These are phyloP conservation scores for Cataglyphis livida DNA, from an alignment of 2,888 invertebrate species.

Conservation along the genomic window DNA sequence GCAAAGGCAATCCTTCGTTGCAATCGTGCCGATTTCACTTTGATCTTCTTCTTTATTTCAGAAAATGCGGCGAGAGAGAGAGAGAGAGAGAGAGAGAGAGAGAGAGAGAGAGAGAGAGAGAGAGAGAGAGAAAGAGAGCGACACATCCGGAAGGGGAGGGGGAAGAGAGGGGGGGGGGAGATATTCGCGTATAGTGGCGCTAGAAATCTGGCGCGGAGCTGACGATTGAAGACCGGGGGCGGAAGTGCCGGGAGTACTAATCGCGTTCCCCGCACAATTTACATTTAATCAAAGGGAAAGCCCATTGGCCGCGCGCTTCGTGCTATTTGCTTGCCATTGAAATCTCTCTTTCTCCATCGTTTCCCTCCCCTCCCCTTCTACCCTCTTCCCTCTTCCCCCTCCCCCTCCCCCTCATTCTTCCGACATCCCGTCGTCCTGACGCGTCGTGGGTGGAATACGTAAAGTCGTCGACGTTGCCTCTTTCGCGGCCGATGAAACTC, in stretches of 20 bases:
- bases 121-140: background rate
- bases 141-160: no score
- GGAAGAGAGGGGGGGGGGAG: background rate
- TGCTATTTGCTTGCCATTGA: conserved; percentile 85
- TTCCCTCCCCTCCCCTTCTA: background rate
- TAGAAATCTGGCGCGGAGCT: conserved; percentile 46
- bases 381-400: background rate
- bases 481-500: conserved; percentile 46
- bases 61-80: conserved; percentile 25
- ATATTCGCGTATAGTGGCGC: conserved; percentile 40
- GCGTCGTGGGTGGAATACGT: conserved; percentile 80
- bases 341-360: conserved; percentile 73
- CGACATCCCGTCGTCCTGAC: conserved; percentile 31
- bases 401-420: conserved; percentile 9
- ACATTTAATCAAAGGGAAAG: conserved; percentile 85
- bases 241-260: conserved; percentile 82
- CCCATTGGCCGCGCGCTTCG: conserved; percentile 82
- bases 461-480: conserved; percentile 72
- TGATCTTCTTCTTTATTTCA: conserved; percentile 55
- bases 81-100: background rate
- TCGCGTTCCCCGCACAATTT: conserved; percentile 84
- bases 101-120: background rate
- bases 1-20: conserved; percentile 34
- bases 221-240: conserved; percentile 71
- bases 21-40: conserved; percentile 49